phyloP scores from a whole-genome alignment of 2,888 invertebrate species.

The Megalurothrips usitatus region DNA sequence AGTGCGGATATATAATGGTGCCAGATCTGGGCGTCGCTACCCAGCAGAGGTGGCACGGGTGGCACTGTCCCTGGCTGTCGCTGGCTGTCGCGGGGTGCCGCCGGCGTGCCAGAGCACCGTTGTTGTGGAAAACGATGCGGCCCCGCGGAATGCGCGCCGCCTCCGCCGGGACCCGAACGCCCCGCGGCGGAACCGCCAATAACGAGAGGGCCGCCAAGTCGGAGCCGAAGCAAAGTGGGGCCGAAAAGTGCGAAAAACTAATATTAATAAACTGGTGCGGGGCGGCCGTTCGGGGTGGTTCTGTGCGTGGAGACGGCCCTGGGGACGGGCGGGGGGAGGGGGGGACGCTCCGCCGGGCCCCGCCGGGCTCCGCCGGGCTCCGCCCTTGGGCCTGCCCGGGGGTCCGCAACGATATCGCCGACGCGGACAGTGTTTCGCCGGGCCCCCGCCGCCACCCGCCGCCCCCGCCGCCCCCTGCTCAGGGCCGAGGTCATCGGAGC shows the following conservation, averaged over 20 bases:
- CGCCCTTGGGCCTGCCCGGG: no score
- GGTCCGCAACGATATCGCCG: not conserved
- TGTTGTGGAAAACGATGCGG: no score
- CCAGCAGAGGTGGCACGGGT: no score
- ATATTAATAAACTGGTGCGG: not conserved
- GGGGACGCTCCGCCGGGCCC: no score
- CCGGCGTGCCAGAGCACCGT: no score
- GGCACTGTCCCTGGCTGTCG: no score
- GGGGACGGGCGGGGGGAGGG: not conserved
- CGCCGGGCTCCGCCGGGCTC: no score
- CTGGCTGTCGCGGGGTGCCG: no score
- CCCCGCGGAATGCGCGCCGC: not conserved
- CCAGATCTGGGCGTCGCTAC: not conserved
- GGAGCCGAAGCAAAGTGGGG: not conserved
- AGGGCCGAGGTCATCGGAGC: no score
- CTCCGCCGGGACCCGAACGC: not conserved
- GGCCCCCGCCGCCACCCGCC: no score
- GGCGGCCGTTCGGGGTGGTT: no score
- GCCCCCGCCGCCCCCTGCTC: no score
- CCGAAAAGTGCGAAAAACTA: constrained; percentile 17
- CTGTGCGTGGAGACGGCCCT: not conserved
- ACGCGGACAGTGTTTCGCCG: not conserved
- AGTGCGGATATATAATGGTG: not conserved
- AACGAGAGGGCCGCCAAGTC: not conserved
- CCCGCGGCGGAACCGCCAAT: not conserved